Percentiles rank a stretch among this genome's conserved stretches.
phyloP scores from a whole-genome alignment of 1,140 invertebrate genomes.

The Agrilus planipennis region DNA sequence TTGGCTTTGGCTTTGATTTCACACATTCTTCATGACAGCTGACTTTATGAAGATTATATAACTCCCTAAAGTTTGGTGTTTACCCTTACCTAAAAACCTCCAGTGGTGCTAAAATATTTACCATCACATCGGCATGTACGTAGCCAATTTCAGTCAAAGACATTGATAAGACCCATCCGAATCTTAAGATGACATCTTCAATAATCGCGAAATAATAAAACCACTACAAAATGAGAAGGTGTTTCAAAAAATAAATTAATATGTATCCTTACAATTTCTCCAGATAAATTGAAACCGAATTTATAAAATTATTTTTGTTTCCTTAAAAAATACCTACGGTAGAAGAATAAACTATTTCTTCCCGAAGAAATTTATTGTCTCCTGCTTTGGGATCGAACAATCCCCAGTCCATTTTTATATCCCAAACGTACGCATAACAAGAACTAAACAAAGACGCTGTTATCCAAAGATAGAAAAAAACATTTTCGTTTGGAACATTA shows the following conservation, averaged over 20 bases:
- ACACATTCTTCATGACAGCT: too few relatives aligned
- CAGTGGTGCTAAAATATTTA: slow-evolving; percentile 76
- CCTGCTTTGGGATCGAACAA: slow-evolving; percentile 69
- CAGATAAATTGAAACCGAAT: background rate
- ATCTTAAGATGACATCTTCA: slow-evolving; percentile 88
- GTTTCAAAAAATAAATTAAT: too few relatives aligned
- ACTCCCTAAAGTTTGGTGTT: too few relatives aligned
- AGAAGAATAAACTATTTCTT: slow-evolving; percentile 55
- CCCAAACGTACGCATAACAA: slow-evolving; percentile 74
- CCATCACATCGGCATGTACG: slow-evolving; percentile 74
- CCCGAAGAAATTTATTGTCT: slow-evolving; percentile 58
- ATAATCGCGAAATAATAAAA: slow-evolving; percentile 39
- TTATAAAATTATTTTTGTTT: background rate
- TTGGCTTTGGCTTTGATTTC: too few relatives aligned
- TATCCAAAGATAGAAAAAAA: slow-evolving; percentile 61
- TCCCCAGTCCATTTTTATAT: slow-evolving; percentile 91
- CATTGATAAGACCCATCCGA: slow-evolving; percentile 84
- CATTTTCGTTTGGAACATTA: slow-evolving; percentile 40
- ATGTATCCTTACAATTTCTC: background rate
- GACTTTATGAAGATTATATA: too few relatives aligned
- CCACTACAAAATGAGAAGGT: slow-evolving; percentile 27
- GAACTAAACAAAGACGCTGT: slow-evolving; percentile 58
- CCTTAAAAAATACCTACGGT: slow-evolving; percentile 35
- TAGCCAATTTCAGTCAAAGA: slow-evolving; percentile 73
- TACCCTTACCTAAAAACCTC: slow-evolving; percentile 89